Evolutionary conservation across 1,140 invertebrate genomes (phyloP), one percentile per base, ranked within the genome.

Genomic region (Drosophila melanica): DNA sequence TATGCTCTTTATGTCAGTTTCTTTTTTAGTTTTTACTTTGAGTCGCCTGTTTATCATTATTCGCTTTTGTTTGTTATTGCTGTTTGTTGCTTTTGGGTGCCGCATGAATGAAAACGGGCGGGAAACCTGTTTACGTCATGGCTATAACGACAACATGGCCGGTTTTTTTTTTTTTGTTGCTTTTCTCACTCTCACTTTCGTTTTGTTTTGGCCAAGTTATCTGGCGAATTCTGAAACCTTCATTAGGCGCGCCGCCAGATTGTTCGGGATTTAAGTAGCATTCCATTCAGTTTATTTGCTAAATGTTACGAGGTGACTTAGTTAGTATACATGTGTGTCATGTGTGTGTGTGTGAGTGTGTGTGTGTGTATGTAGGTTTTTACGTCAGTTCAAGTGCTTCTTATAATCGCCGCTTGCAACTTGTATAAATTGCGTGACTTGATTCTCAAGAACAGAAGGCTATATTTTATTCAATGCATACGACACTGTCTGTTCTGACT

Each of bases 121-220:
- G 42, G 39, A 89, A 89, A 89, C 84, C 77, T 54, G 84, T 89
- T 89, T 90, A 84, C 84, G 71, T 79, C 79, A 89, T 70, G 73
- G 69, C 76, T 72, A 73, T 47, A 71, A 54, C 60, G 72, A 79
- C 76, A 87, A 74, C 79, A 79, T 79, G 72, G 70, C 79, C 60
- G 68, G 72, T 60, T 71, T 87, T 78, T 65, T 53, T 62, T 60
- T 66, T 71, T 87, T 78, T 65, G 48, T 62, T 60, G 63, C 11
- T 39, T 23, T 62, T n/a, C 35, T 68, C 76, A 84, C 79, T 89
- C 85, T 89, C 74, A 90, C 79, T 89, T 80, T 85, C 42, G 62
- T 50, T 65, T 73, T 66, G 41, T 6, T 51, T 69, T 66, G 47
- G 41, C 58, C 68, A 71, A 54, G 54, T 70, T 47, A 44, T 33